Evolutionary conservation across 1,140 invertebrate species (phyloP).

Genomic region (Saccostrea glomerata): DNA sequence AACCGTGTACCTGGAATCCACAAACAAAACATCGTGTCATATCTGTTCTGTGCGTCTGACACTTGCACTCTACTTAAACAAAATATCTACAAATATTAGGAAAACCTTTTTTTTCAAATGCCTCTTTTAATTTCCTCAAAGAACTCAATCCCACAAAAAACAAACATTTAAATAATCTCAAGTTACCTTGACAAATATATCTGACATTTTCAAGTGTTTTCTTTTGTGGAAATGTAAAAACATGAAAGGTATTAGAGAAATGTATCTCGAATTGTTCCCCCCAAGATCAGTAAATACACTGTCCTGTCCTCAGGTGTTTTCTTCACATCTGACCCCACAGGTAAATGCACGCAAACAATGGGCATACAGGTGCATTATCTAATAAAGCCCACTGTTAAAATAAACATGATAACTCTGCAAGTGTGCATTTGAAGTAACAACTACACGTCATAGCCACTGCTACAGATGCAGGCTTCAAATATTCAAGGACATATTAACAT

Average conservation of each 20-base stretch:
- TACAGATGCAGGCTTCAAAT: no score
- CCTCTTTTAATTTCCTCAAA: slow-evolving; percentile 22
- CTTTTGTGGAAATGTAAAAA: not conserved
- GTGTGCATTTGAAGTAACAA: not conserved
- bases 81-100: slow-evolving; percentile 26
- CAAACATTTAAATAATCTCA: slow-evolving; percentile 24
- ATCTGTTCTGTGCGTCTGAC: not conserved
- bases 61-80: slow-evolving; percentile 18
- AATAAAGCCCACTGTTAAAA: not conserved
- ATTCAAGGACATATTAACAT: no score
- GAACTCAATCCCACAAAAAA: slow-evolving; percentile 13
- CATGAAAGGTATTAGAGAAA: slow-evolving; percentile 8
- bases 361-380: not conserved
- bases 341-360: not conserved
- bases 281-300: not conserved
- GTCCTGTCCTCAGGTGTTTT: not conserved
- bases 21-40: not conserved
- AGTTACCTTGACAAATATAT: not conserved
- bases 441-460: not conserved
- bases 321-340: slow-evolving; percentile 1
- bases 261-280: not conserved
- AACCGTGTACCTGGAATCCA: not conserved
- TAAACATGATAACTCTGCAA: not conserved
- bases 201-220: slow-evolving; percentile 13
- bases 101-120: not conserved